These are phyloP conservation scores for Bufo bufo DNA, from an alignment of 2,113 vertebrate species.

Conservation along the genomic window DNA sequence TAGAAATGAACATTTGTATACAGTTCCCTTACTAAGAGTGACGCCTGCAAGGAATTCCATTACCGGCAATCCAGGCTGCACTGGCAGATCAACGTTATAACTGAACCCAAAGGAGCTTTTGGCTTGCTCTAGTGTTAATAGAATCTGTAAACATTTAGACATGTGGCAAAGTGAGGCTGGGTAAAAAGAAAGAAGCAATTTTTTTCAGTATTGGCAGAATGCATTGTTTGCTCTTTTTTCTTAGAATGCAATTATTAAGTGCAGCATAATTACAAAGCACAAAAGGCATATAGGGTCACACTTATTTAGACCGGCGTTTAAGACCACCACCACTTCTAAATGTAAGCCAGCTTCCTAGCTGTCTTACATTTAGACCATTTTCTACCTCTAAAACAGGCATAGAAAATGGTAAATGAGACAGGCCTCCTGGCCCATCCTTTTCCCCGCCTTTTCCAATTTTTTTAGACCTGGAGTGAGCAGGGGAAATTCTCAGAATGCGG, in stretches of 20 bases:
- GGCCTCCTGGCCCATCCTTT: too few relatives aligned
- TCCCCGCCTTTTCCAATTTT: too few relatives aligned
- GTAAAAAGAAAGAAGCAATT: neutral
- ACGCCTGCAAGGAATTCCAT: conserved; percentile 9
- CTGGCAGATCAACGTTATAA: neutral
- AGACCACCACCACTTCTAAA: too few relatives aligned
- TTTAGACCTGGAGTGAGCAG: too few relatives aligned
- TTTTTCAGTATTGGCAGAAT: neutral
- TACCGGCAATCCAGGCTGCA: neutral
- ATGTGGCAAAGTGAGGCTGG: conserved; percentile 2
- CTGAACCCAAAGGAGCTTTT: conserved; percentile 28
- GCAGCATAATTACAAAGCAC: neutral
- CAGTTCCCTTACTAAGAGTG: conserved; percentile 1
- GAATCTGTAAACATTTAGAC: conserved; percentile 26
- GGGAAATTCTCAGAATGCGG: too few relatives aligned
- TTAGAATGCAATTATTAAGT: neutral
- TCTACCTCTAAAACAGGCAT: too few relatives aligned
- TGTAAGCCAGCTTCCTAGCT: too few relatives aligned
- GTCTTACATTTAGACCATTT: too few relatives aligned
- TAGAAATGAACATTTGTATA: conserved; percentile 27
- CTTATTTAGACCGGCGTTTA: too few relatives aligned
- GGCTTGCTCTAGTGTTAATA: conserved; percentile 28
- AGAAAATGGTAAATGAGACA: too few relatives aligned
- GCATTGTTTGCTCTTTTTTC: neutral
- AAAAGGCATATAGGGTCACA: neutral